A percentile compares a stretch with the other conserved stretches of the same genome.
These are phyloP conservation scores for Tanytarsus gracilentus DNA, from an alignment of 2,888 invertebrate genomes.

Conservation along the genomic window DNA sequence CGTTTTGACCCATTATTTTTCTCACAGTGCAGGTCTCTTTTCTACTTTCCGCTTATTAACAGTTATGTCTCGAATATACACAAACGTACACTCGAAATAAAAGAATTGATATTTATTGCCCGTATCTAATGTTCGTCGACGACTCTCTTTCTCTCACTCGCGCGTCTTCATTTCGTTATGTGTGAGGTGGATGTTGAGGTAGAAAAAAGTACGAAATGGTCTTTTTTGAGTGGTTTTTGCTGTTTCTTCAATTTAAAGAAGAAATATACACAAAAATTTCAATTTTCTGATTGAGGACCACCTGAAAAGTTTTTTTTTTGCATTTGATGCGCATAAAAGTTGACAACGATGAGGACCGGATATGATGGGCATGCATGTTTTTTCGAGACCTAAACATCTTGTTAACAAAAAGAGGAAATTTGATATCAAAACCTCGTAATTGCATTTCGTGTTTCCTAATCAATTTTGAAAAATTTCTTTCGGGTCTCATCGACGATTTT, in stretches of 20 bases:
- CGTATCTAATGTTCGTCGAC: constrained; percentile 29
- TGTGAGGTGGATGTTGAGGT: too few species aligned
- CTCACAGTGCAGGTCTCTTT: too few species aligned
- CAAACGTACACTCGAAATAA: neutral
- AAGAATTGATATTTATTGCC: constrained; percentile 28
- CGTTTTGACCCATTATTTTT: too few species aligned
- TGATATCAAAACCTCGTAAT: constrained; percentile 16
- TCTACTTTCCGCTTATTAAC: constrained; percentile 25
- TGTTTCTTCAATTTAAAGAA: neutral
- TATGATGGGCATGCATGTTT: neutral
- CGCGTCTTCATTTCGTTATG: too few species aligned
- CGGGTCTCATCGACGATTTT: too few species aligned
- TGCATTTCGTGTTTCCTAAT: constrained; percentile 26
- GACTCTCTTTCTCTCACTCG: too few species aligned
- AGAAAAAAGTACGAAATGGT: neutral
- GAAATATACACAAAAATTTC: neutral
- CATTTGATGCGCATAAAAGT: neutral
- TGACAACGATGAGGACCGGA: neutral
- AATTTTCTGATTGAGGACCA: neutral
- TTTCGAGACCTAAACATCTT: neutral
- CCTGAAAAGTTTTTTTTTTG: constrained; percentile 6
- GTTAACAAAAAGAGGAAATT: constrained; percentile 10
- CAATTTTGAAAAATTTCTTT: constrained; percentile 1
- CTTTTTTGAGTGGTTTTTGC: constrained; percentile 25
- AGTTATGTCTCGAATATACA: constrained; percentile 11